These are phyloP conservation scores for Drosophila punjabiensis DNA, from an alignment of 1,140 invertebrate genomes.

Conservation along the genomic window DNA sequence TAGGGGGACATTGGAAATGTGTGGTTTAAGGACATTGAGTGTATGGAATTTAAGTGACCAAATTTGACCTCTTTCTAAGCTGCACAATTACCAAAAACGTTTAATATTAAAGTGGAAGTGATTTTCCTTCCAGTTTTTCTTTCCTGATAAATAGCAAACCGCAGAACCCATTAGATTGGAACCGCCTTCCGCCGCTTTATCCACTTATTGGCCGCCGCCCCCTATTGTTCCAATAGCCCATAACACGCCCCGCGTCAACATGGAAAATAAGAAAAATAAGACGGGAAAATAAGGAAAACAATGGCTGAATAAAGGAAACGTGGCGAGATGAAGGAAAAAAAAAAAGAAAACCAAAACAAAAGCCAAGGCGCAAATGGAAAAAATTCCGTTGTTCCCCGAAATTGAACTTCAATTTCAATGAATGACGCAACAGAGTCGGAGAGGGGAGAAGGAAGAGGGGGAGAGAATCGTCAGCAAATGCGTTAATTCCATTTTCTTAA, in stretches of 20 bases:
- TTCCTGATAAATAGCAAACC: constrained; percentile 6
- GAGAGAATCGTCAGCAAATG: constrained; percentile 53
- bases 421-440: constrained; percentile 31
- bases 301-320: constrained; percentile 29
- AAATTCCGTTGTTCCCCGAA: constrained; percentile 45
- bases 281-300: constrained; percentile 14
- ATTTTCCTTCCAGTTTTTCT: not conserved
- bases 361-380: constrained; percentile 25
- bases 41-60: not conserved
- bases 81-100: not conserved
- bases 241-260: constrained; percentile 58
- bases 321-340: constrained; percentile 7
- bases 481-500: constrained; percentile 85
- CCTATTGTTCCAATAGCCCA: constrained; percentile 48
- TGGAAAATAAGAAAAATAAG: constrained; percentile 26
- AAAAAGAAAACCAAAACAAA: constrained; percentile 32
- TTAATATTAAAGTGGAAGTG: constrained; percentile 2
- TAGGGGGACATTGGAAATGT: too few species aligned
- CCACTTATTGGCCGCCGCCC: constrained; percentile 19
- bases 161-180: not conserved
- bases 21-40: too few species aligned
- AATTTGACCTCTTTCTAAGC: not conserved
- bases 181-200: not conserved
- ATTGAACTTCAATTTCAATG: constrained; percentile 63
- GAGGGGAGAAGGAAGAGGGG: not conserved